These are phyloP conservation scores for Neofelis nebulosa DNA, from an alignment of 2,113 vertebrate genomes.

Conservation along the genomic window DNA sequence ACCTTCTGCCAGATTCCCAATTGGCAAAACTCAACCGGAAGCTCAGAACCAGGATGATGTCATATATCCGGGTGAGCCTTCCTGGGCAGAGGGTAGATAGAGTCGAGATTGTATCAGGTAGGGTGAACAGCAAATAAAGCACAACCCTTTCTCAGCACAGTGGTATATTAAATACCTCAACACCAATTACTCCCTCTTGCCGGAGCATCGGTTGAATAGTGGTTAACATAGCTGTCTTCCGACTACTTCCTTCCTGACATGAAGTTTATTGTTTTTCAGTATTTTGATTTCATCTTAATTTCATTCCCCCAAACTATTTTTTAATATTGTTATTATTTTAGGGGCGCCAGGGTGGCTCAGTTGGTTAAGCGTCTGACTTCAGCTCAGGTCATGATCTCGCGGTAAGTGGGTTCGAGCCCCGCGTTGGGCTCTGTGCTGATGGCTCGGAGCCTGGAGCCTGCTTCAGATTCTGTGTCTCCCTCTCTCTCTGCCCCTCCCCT, in stretches of 20 bases:
- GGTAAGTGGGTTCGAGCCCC: too few species aligned
- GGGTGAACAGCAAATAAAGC: neutral
- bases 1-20: neutral
- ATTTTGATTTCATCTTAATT: conserved; percentile 1
- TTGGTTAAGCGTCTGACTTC: too few species aligned
- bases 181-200: neutral
- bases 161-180: neutral
- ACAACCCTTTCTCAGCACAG: neutral
- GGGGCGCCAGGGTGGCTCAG: too few species aligned
- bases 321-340: neutral
- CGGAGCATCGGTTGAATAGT: neutral
- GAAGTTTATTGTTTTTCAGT: neutral
- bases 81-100: neutral
- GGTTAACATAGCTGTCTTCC: neutral
- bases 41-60: neutral
- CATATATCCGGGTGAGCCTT: neutral
- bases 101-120: neutral
- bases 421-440: too few species aligned
- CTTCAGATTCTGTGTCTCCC: too few species aligned
- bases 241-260: neutral
- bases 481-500: too few species aligned
- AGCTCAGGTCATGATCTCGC: too few species aligned
- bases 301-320: neutral
- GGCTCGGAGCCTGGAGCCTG: too few species aligned
- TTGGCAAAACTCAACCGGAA: neutral